A percentile compares a stretch with the other conserved stretches of the same genome.
phyloP scores from a whole-genome alignment of 2,797 vertebrate genomes.

The Gymnothorax javanicus region DNA sequence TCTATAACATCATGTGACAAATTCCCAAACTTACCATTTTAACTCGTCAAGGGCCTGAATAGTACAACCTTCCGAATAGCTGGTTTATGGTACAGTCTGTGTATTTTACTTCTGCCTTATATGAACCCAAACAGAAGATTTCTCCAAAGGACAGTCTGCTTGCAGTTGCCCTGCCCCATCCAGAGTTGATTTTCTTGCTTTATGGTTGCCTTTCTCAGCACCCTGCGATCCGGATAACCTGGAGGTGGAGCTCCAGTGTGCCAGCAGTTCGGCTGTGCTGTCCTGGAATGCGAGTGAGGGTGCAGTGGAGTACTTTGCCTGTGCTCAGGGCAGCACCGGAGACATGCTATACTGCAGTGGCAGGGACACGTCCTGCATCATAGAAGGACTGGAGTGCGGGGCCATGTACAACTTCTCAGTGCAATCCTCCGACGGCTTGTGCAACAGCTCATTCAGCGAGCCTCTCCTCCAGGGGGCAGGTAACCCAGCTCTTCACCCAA shows the following conservation, averaged over 20 bases:
- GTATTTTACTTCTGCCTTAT: not conserved
- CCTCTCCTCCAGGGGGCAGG: conserved; percentile 67
- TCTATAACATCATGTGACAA: not conserved
- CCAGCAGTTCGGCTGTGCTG: conserved; percentile 58
- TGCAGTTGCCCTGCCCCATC: not conserved
- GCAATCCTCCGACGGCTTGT: conserved; percentile 61
- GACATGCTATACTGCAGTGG: conserved; percentile 56
- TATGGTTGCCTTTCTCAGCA: conserved; percentile 53
- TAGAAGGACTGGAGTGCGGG: conserved; percentile 68
- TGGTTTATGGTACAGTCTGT: not conserved
- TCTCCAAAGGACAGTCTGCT: not conserved
- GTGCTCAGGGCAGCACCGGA: conserved; percentile 46
- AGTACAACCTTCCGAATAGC: not conserved
- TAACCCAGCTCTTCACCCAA: conserved; percentile 45
- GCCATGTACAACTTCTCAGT: conserved; percentile 71
- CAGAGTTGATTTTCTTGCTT: not conserved
- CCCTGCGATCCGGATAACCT: conserved; percentile 68
- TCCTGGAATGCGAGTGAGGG: conserved; percentile 65
- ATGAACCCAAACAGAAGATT: not conserved
- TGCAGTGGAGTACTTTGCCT: conserved; percentile 59
- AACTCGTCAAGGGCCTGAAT: not conserved
- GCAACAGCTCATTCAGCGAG: conserved; percentile 66
- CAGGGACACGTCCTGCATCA: conserved; percentile 55
- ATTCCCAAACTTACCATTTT: not conserved
- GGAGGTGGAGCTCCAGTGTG: conserved; percentile 61